These are phyloP conservation scores for Noctua fimbriata DNA, from an alignment of 2,888 invertebrate species.

Conservation along the genomic window DNA sequence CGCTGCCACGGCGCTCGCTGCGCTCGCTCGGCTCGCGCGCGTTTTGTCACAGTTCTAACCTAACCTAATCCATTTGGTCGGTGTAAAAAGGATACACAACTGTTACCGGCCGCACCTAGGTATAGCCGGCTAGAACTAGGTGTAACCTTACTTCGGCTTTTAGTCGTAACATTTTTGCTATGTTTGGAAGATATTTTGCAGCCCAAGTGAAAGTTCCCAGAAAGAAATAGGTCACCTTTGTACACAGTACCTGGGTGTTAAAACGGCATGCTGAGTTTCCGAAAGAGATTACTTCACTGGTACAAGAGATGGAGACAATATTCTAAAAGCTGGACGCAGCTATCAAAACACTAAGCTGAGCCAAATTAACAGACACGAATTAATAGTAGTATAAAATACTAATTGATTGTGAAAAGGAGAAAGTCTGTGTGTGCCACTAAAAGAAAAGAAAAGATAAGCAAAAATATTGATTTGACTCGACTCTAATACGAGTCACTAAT, in stretches of 20 bases:
- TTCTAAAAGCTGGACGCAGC: not conserved
- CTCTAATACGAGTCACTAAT: not conserved
- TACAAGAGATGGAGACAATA: not conserved
- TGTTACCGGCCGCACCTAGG: too few species aligned
- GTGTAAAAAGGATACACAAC: too few species aligned
- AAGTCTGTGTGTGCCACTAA: not conserved
- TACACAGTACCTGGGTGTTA: not conserved
- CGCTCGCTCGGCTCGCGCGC: too few species aligned
- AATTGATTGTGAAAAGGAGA: not conserved
- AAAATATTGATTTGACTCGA: not conserved
- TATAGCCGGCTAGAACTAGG: too few species aligned
- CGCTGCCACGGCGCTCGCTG: too few species aligned
- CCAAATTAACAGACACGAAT: not conserved
- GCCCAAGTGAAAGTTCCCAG: not conserved
- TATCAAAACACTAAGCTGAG: not conserved
- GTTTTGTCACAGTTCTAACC: too few species aligned
- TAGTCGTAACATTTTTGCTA: not conserved
- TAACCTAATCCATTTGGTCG: too few species aligned
- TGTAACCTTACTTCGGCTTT: too few species aligned
- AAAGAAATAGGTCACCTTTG: not conserved
- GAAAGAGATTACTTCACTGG: not conserved
- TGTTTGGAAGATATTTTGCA: not conserved
- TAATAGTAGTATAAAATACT: not conserved
- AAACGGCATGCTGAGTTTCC: not conserved
- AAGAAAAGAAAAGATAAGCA: too few species aligned